Conservation (phyloP, 2,113 vertebrate species). For the Petrocephalus zakoni region DNA sequence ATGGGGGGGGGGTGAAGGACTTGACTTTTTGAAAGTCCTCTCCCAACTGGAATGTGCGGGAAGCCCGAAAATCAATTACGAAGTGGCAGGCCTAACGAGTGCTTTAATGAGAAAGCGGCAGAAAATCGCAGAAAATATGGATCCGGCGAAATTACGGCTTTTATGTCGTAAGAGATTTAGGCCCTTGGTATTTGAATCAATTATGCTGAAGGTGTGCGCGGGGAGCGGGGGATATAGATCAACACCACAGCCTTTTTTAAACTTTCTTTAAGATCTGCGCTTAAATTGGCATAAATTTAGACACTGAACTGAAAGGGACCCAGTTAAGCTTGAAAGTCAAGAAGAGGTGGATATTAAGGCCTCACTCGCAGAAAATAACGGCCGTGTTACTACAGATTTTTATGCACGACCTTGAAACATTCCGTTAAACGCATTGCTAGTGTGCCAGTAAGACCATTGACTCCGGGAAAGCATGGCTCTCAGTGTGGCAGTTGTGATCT, state of each 20-base stretch:
- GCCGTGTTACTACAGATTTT: not conserved
- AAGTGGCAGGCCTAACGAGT: not conserved
- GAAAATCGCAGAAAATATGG: constrained; percentile 15
- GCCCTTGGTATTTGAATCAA: constrained; percentile 19
- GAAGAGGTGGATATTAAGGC: not conserved
- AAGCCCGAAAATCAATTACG: constrained; percentile 21
- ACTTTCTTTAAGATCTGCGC: not conserved
- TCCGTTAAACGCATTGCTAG: not conserved
- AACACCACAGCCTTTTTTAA: not conserved
- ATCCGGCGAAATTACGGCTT: constrained; percentile 8
- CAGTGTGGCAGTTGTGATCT: not conserved
- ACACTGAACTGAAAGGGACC: not conserved
- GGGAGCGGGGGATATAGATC: constrained; percentile 3
- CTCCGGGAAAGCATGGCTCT: not conserved
- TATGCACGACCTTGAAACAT: constrained; percentile 5
- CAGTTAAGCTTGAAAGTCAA: constrained; percentile 10
- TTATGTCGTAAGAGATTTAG: not conserved
- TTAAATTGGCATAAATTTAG: constrained; percentile 13
- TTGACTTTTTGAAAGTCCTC: constrained; percentile 1
- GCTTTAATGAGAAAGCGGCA: constrained; percentile 10
- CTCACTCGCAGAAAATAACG: constrained; percentile 3
- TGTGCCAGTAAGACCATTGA: not conserved
- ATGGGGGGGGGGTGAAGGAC: not conserved
- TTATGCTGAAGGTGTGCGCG: constrained; percentile 7
- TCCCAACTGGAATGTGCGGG: not conserved